Conservation (phyloP, 2,888 invertebrate species). For the Liodrosophila aerea region DNA sequence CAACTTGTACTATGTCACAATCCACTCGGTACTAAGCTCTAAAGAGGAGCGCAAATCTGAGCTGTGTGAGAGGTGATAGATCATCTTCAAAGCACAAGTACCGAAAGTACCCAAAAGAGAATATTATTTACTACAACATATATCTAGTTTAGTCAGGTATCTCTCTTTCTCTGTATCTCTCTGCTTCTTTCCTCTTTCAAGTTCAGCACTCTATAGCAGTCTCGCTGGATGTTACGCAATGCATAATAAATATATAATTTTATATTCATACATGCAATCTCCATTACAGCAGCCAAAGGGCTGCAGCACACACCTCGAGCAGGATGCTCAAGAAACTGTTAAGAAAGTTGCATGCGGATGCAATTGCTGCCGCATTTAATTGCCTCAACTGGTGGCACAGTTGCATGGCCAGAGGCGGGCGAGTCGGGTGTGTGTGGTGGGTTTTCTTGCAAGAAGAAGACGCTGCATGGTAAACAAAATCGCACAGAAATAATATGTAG, state of each 20-base stretch:
- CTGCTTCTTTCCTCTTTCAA: no score
- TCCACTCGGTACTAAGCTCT: no score
- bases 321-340: constrained; percentile 51
- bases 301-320: constrained; percentile 21
- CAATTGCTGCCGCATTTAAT: constrained; percentile 56
- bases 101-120: no score
- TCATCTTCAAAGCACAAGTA: no score
- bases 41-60: no score
- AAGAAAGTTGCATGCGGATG: constrained; percentile 71
- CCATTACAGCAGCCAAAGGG: background rate
- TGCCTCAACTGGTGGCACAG: constrained; percentile 48
- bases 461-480: constrained; percentile 57
- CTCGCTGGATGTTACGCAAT: background rate
- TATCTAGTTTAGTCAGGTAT: no score
- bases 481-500: constrained; percentile 60
- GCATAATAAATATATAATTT: background rate
- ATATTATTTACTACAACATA: no score
- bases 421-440: constrained; percentile 2
- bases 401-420: no score
- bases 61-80: no score
- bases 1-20: constrained; percentile 11
- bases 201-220: no score
- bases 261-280: background rate
- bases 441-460: constrained; percentile 40
- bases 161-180: no score